Conservation (phyloP, 2,888 invertebrate species). For the Acleris literana region DNA sequence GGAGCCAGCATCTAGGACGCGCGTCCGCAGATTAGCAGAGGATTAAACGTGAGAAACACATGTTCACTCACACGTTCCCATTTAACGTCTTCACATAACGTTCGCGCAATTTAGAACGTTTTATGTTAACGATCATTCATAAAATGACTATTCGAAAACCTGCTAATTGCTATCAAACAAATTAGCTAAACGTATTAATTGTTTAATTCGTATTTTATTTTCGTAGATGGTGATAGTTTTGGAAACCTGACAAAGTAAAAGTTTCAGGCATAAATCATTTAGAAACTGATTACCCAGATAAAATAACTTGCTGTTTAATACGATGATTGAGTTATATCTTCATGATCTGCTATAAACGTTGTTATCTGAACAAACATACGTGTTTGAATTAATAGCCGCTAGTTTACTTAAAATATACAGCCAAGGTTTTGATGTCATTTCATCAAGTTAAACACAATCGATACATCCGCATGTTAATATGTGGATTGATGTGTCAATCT, state of each 20-base stretch:
- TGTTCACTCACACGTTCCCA: constrained; percentile 55
- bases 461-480: constrained; percentile 19
- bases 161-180: constrained; percentile 34
- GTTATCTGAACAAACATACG: constrained; percentile 29
- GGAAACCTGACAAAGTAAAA: constrained; percentile 6
- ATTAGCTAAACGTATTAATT: constrained; percentile 26
- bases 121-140: constrained; percentile 36
- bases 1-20: constrained; percentile 44
- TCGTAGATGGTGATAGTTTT: constrained; percentile 10
- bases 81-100: constrained; percentile 49
- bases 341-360: constrained; percentile 26
- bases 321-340: constrained; percentile 31
- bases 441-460: constrained; percentile 19
- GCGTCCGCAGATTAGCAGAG: constrained; percentile 45
- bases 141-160: constrained; percentile 34
- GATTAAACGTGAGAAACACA: constrained; percentile 56
- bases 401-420: constrained; percentile 24
- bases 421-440: constrained; percentile 29
- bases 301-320: constrained; percentile 1
- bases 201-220: constrained; percentile 24
- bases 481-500: constrained; percentile 9
- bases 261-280: constrained; percentile 6
- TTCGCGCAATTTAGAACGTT: constrained; percentile 49
- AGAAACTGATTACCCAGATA: constrained; percentile 2
- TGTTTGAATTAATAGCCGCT: constrained; percentile 24